Evolutionary conservation across 2,113 vertebrate species (phyloP).

Genomic region (Chaenogobius annularis): DNA sequence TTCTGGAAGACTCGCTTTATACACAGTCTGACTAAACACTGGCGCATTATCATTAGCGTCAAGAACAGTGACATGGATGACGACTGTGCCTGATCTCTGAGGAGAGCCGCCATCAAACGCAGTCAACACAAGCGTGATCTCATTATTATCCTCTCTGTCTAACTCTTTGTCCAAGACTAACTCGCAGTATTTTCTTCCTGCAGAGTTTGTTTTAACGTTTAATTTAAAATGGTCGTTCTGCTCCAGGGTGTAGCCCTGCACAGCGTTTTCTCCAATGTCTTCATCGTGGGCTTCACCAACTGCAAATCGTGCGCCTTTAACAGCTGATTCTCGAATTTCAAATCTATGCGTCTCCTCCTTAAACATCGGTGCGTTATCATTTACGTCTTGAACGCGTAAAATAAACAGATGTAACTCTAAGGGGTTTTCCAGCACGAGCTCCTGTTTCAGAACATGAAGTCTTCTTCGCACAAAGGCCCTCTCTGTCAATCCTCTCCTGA

Average conservation of each 20-base stretch:
- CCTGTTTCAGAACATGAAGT: conserved; percentile 33
- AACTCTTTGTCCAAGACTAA: conserved; percentile 27
- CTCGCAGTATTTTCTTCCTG: conserved; percentile 52
- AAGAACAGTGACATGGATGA: conserved; percentile 59
- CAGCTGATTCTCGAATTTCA: conserved; percentile 59
- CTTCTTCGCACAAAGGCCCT: conserved; percentile 7
- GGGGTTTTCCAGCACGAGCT: conserved; percentile 71
- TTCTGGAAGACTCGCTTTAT: conserved; percentile 55
- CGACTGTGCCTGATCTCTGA: conserved; percentile 58
- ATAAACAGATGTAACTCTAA: conserved; percentile 59
- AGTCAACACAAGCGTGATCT: conserved; percentile 28
- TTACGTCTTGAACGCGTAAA: conserved; percentile 74
- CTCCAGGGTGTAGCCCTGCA: conserved; percentile 65
- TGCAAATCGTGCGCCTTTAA: conserved; percentile 66
- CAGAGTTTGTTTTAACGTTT: conserved; percentile 30
- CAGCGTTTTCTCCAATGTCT: conserved; percentile 68
- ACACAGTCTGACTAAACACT: conserved; percentile 58
- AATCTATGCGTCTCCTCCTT: conserved; percentile 15
- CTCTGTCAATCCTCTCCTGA: conserved; percentile 11
- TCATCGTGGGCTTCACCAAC: conserved; percentile 63
- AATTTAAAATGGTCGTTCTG: conserved; percentile 60
- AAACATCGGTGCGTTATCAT: conserved; percentile 64
- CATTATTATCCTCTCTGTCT: conserved; percentile 44
- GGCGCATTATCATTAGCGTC: conserved; percentile 73
- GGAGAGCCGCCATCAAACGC: conserved; percentile 67